Conservation (phyloP, 2,113 vertebrate species). For the Hoplias malabaricus region DNA sequence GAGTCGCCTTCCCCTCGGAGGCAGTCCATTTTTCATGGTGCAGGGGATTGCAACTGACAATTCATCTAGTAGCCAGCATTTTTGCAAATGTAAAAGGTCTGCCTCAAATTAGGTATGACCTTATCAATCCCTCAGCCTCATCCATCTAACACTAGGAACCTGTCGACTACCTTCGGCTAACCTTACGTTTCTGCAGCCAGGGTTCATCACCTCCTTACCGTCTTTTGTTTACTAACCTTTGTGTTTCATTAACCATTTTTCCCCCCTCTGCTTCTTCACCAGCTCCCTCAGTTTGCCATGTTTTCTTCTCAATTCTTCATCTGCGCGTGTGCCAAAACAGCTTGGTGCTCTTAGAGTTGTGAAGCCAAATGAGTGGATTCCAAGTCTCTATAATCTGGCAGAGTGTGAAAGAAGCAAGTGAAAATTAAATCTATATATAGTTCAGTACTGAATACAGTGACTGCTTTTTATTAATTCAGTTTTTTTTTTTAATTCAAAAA, state of each 20-base stretch:
- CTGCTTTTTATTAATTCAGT: too few relatives aligned
- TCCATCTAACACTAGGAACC: constrained; percentile 78
- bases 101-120: constrained; percentile 82
- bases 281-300: background rate
- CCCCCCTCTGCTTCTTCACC: background rate
- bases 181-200: background rate
- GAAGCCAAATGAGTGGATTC: background rate
- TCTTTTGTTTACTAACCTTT: constrained; percentile 32
- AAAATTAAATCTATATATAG: background rate
- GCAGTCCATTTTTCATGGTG: constrained; percentile 76
- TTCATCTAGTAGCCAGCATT: constrained; percentile 76
- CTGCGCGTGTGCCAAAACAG: background rate
- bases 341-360: background rate
- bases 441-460: too few relatives aligned
- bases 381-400: background rate
- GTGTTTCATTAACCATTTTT: constrained; percentile 45
- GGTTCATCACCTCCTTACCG: constrained; percentile 25
- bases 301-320: background rate
- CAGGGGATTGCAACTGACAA: constrained; percentile 73
- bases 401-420: background rate
- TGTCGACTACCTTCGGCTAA: constrained; percentile 53
- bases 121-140: constrained; percentile 83
- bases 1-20: constrained; percentile 71
- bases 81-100: constrained; percentile 83
- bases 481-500: too few relatives aligned